These are phyloP conservation scores for Leptinotarsa texana DNA, from an alignment of 1,140 invertebrate genomes.

Conservation along the genomic window DNA sequence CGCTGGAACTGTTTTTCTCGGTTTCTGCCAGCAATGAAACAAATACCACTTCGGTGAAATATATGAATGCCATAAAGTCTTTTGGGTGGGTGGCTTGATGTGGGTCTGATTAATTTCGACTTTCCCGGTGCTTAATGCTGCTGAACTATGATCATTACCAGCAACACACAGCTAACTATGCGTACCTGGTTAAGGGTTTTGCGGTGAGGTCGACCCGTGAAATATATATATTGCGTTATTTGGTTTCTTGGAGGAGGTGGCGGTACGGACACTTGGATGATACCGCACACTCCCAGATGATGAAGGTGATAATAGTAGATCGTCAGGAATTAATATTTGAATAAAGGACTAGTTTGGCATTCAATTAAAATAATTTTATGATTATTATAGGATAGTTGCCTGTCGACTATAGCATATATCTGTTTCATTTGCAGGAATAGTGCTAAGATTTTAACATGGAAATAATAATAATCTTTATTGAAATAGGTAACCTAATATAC, in stretches of 20 bases:
- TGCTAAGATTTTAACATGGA: no score
- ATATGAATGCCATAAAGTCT: slow-evolving; percentile 24
- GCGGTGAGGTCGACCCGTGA: slow-evolving; percentile 1
- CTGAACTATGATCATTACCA: slow-evolving; percentile 31
- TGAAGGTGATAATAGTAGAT: no score
- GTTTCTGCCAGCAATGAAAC: slow-evolving; percentile 14
- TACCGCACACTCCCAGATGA: no score
- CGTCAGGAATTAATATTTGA: no score
- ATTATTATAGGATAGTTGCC: no score
- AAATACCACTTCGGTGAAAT: slow-evolving; percentile 22
- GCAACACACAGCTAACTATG: slow-evolving; percentile 25
- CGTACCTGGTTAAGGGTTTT: slow-evolving; percentile 25
- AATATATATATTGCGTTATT: slow-evolving; percentile 11
- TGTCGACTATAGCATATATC: no score
- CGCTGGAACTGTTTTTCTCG: background rate
- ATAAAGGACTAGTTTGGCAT: no score
- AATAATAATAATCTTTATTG: no score
- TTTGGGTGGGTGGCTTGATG: slow-evolving; percentile 18
- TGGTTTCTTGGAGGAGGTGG: background rate
- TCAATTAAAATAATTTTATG: no score
- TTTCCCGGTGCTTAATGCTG: slow-evolving; percentile 19
- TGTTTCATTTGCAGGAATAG: no score
- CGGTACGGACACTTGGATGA: no score
- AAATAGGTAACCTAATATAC: no score
- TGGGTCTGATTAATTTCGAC: slow-evolving; percentile 31